Evolutionary conservation across 2,797 vertebrate species (phyloP).

Genomic region (Vespertilio murinus): DNA sequence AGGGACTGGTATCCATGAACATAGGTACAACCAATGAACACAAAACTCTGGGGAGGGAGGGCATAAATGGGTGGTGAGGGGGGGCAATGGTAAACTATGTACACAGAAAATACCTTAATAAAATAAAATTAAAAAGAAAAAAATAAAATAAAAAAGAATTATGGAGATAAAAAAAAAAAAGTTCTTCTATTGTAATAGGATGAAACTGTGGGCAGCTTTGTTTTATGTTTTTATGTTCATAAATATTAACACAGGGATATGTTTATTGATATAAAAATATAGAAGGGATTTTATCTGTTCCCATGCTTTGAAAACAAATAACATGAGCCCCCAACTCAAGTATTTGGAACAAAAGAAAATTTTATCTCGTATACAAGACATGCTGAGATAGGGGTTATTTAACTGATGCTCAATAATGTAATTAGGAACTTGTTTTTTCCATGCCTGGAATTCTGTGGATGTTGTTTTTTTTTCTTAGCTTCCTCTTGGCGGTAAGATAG

Average conservation of each 20-base stretch:
- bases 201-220: background rate
- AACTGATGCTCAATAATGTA: background rate
- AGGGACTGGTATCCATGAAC: too few relatives aligned
- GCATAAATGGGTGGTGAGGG: too few relatives aligned
- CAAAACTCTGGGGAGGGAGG: too few relatives aligned
- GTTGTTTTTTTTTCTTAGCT: background rate
- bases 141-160: too few relatives aligned
- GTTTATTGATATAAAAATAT: background rate
- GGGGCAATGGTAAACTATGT: too few relatives aligned
- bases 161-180: too few relatives aligned
- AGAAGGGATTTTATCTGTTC: background rate
- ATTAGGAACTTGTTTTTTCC: background rate
- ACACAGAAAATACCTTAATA: too few relatives aligned
- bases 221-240: slow-evolving; percentile 9
- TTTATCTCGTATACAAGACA: background rate
- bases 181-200: background rate
- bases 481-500: background rate
- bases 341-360: background rate
- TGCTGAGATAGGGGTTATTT: background rate
- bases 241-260: background rate
- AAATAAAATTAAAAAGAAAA: too few relatives aligned
- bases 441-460: background rate
- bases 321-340: background rate
- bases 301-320: slow-evolving; percentile 21
- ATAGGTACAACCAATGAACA: too few relatives aligned